phyloP scores from a whole-genome alignment of 2,888 invertebrate genomes.

The Spialia ferax region DNA sequence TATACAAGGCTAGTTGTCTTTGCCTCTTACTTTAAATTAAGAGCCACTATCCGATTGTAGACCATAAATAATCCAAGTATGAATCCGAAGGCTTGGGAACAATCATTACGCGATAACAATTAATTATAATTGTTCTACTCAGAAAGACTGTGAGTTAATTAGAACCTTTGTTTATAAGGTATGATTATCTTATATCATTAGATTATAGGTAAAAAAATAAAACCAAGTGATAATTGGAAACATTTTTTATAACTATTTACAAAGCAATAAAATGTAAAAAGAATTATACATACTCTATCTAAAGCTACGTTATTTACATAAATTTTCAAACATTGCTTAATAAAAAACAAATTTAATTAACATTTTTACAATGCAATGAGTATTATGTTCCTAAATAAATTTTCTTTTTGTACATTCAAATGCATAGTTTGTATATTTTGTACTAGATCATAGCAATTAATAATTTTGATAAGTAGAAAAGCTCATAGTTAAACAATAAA shows the following conservation, averaged over 20 bases:
- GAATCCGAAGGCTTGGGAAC: constrained; percentile 64
- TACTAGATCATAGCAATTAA: constrained; percentile 55
- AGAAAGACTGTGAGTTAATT: neutral
- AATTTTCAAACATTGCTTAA: constrained; percentile 33
- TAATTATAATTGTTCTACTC: constrained; percentile 10
- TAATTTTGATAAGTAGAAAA: constrained; percentile 30
- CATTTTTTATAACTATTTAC: constrained; percentile 62
- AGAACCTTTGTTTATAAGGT: constrained; percentile 14
- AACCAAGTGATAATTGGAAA: constrained; percentile 47
- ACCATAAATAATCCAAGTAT: constrained; percentile 72
- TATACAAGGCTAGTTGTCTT: constrained; percentile 67
- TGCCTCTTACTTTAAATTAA: constrained; percentile 76
- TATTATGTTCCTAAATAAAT: constrained; percentile 50
- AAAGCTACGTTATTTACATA: constrained; percentile 77
- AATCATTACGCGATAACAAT: constrained; percentile 48
- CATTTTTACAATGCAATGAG: constrained; percentile 57
- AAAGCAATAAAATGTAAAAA: constrained; percentile 58
- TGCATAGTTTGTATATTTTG: constrained; percentile 58
- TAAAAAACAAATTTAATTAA: constrained; percentile 50
- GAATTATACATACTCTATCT: constrained; percentile 53
- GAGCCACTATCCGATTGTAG: constrained; percentile 66
- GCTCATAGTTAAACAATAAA: constrained; percentile 37
- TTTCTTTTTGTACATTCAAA: constrained; percentile 62
- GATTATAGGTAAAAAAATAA: constrained; percentile 14
- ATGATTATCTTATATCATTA: neutral